Evolutionary conservation across 1,140 invertebrate genomes (phyloP).

Genomic region (Aphis gossypii): DNA sequence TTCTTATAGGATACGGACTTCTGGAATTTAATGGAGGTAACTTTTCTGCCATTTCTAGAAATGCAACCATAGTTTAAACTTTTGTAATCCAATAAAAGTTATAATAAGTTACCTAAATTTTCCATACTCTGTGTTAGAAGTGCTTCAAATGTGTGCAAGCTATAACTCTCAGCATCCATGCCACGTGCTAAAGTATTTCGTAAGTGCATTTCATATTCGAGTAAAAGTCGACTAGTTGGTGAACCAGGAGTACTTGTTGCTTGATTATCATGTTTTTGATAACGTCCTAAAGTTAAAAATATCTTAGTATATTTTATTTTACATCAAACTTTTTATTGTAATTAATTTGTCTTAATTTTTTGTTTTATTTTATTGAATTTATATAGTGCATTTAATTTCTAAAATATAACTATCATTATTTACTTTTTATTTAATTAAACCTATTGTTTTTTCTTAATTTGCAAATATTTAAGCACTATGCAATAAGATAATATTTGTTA

Average conservation of each 20-base stretch:
- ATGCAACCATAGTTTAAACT: constrained; percentile 59
- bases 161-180: constrained; percentile 94
- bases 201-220: constrained; percentile 95
- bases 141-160: constrained; percentile 91
- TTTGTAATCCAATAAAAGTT: neutral
- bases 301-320: neutral
- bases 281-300: constrained; percentile 31
- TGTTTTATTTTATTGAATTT: neutral
- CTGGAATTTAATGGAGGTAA: constrained; percentile 81
- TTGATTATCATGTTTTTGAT: constrained; percentile 59
- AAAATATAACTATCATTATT: constrained; percentile 11
- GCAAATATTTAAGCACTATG: constrained; percentile 16
- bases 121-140: constrained; percentile 93
- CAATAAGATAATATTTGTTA: neutral
- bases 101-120: constrained; percentile 79
- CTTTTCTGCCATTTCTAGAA: constrained; percentile 84
- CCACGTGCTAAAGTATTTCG: constrained; percentile 92
- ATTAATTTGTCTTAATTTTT: neutral
- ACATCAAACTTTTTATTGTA: neutral
- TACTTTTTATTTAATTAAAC: neutral
- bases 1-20: constrained; percentile 80
- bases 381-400: neutral
- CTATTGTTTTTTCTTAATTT: neutral
- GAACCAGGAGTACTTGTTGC: constrained; percentile 79
- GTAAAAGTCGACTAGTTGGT: constrained; percentile 82